phyloP scores from a whole-genome alignment of 2,113 vertebrate genomes.

The Leptobrachium ailaonicum region DNA sequence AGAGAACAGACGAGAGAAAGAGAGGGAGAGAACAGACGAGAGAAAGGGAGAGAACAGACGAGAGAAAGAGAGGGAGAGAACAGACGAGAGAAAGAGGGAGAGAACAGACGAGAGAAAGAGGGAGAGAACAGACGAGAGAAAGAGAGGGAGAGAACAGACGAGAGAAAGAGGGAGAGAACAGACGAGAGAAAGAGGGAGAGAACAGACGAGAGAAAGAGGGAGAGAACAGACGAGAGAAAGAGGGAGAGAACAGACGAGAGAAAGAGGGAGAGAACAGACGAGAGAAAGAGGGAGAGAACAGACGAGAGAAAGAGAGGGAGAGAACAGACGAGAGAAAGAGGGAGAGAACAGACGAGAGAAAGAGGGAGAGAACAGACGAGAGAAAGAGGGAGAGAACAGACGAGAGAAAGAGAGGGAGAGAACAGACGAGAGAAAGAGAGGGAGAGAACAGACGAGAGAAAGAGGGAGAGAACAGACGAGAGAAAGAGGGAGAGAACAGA shows the following conservation, averaged over 20 bases:
- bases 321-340: background rate
- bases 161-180: too few species aligned
- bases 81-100: background rate
- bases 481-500: background rate
- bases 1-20: too few species aligned
- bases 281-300: background rate
- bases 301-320: background rate
- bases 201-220: background rate
- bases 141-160: background rate
- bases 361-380: too few species aligned
- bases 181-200: background rate
- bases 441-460: too few species aligned
- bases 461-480: background rate
- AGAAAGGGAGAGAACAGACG: background rate
- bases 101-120: background rate
- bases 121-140: background rate
- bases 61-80: background rate
- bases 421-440: too few species aligned
- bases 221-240: too few species aligned
- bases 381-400: too few species aligned
- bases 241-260: background rate
- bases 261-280: background rate
- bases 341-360: too few species aligned
- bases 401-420: too few species aligned
- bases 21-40: too few species aligned